Conservation (phyloP, 2,113 vertebrate genomes). For the Brachypodius melanocephalos region DNA sequence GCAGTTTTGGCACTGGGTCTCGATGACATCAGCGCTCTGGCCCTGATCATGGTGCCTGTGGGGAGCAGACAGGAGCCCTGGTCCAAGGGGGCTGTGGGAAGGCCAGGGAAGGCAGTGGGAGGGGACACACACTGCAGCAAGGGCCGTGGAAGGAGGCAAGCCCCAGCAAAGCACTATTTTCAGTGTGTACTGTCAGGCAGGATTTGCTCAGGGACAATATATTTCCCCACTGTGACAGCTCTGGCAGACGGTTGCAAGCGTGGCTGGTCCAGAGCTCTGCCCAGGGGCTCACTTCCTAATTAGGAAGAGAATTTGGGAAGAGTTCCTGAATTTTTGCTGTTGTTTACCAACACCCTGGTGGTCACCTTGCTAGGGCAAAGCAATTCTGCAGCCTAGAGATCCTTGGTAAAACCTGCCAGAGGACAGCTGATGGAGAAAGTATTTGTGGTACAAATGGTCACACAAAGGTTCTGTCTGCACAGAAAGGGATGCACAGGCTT, state of each 20-base stretch:
- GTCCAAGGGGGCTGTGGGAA: not conserved
- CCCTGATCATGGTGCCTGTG: not conserved
- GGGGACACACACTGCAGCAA: fast-evolving
- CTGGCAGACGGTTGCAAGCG: not conserved
- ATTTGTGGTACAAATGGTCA: not conserved
- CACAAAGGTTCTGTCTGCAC: not conserved
- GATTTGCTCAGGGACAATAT: not conserved
- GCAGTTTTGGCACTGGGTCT: not conserved
- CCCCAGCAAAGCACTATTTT: not conserved
- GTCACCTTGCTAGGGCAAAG: not conserved
- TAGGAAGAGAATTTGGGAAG: constrained; percentile 26
- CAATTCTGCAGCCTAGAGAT: not conserved
- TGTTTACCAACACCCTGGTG: not conserved
- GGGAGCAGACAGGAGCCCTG: not conserved
- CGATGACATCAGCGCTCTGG: not conserved
- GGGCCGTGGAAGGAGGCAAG: not conserved
- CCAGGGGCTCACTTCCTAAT: not conserved
- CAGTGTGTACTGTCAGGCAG: not conserved
- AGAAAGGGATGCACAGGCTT: not conserved
- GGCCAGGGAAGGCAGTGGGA: fast-evolving
- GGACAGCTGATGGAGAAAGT: not conserved
- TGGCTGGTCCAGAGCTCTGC: not conserved
- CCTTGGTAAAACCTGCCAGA: not conserved
- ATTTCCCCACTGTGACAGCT: not conserved
- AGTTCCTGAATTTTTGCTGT: not conserved